phyloP scores from a whole-genome alignment of 1,140 invertebrate species.

The Drosophila subobscura region DNA sequence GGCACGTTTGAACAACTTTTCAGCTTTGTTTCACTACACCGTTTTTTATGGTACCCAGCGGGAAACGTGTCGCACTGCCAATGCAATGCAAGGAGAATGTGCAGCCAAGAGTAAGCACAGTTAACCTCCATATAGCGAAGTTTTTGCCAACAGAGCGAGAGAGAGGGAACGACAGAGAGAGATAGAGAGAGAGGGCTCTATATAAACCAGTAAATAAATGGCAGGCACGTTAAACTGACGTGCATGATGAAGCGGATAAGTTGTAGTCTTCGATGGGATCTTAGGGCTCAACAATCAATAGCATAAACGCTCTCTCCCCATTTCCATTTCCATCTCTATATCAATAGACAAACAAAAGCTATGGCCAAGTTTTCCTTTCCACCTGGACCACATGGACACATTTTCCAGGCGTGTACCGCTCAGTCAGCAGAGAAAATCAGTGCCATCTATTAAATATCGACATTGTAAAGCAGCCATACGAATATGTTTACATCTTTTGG shows the following conservation, averaged over 20 bases:
- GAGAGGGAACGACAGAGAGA: neutral
- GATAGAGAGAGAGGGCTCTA: too few relatives aligned
- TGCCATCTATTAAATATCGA: slow-evolving; percentile 46
- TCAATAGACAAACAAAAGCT: slow-evolving; percentile 46
- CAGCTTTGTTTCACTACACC: slow-evolving; percentile 24
- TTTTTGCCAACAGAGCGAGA: too few relatives aligned
- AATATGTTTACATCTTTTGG: slow-evolving; percentile 49
- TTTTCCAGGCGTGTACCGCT: slow-evolving; percentile 7
- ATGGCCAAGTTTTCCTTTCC: slow-evolving; percentile 31
- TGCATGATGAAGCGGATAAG: slow-evolving; percentile 55
- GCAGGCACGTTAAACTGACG: slow-evolving; percentile 48
- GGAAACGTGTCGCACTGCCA: slow-evolving; percentile 29
- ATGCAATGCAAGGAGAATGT: slow-evolving; percentile 17
- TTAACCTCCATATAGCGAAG: too few relatives aligned
- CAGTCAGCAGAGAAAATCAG: slow-evolving; percentile 18
- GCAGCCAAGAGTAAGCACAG: too few relatives aligned
- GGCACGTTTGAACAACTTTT: slow-evolving; percentile 25
- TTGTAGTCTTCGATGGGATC: slow-evolving; percentile 24
- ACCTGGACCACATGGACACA: slow-evolving; percentile 14
- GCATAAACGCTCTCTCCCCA: slow-evolving; percentile 35
- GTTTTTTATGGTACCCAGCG: slow-evolving; percentile 24
- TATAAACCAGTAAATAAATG: slow-evolving; percentile 32
- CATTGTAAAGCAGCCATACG: slow-evolving; percentile 41
- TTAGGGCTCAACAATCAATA: slow-evolving; percentile 36
- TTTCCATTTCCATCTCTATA: neutral